These are phyloP conservation scores for Amblyraja radiata DNA, from an alignment of 2,797 vertebrate species.

Conservation along the genomic window DNA sequence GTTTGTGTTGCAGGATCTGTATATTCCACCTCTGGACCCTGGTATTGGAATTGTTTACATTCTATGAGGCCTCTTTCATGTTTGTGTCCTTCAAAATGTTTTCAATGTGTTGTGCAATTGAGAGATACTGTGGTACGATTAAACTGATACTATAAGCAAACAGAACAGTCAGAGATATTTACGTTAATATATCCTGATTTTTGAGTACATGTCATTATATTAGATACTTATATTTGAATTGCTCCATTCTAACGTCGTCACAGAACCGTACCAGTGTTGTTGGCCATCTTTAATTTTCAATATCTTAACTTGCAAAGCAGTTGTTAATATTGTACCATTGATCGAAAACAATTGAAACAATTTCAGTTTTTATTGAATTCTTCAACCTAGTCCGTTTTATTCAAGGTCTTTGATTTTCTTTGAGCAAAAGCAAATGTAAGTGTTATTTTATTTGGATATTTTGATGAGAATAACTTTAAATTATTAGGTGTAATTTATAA, in stretches of 20 bases:
- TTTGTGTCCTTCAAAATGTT: slow-evolving; percentile 17
- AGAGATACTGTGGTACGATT: background rate
- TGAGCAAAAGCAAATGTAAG: background rate
- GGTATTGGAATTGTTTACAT: slow-evolving; percentile 3
- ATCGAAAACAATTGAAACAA: background rate
- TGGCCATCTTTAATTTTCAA: background rate
- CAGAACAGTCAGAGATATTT: background rate
- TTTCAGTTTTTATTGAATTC: background rate
- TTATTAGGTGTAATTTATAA: background rate
- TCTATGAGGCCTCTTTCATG: background rate
- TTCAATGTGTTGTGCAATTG: background rate
- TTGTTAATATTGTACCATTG: slow-evolving; percentile 18
- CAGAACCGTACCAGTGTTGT: background rate
- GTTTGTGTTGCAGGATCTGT: background rate
- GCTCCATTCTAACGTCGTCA: background rate
- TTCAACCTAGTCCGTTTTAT: background rate
- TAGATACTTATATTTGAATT: background rate
- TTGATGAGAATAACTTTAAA: background rate
- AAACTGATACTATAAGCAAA: background rate
- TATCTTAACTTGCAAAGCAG: background rate
- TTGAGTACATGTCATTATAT: background rate
- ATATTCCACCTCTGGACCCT: background rate
- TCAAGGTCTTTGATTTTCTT: background rate
- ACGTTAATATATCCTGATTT: background rate
- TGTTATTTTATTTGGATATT: background rate